These are phyloP conservation scores for Dicrurus megarhynchus DNA, from an alignment of 2,113 vertebrate species.

Conservation along the genomic window DNA sequence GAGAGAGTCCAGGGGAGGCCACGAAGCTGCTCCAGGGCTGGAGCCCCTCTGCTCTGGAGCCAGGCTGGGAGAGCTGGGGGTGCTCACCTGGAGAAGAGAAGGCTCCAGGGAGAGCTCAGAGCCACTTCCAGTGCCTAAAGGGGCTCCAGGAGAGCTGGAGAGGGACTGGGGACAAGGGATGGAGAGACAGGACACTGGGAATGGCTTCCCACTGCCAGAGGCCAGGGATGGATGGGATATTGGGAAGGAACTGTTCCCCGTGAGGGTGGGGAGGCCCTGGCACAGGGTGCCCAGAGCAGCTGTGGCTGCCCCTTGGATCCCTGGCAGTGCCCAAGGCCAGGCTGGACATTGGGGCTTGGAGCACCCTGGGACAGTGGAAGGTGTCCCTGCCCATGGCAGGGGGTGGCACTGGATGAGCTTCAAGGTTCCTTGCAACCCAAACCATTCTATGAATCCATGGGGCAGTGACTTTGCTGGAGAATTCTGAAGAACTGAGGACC, in stretches of 20 bases:
- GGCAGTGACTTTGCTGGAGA: not conserved
- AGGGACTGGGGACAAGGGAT: not conserved
- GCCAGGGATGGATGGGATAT: accelerated
- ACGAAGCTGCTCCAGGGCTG: accelerated
- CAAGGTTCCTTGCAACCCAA: not conserved
- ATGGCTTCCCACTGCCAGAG: not conserved
- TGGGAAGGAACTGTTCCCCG: accelerated
- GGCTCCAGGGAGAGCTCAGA: not conserved
- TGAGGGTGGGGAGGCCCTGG: accelerated
- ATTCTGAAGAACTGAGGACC: not conserved
- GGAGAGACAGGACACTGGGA: not conserved
- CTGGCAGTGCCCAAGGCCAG: not conserved
- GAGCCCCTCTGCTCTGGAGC: not conserved
- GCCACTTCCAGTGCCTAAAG: not conserved
- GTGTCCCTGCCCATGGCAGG: not conserved
- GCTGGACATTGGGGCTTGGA: not conserved
- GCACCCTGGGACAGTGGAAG: accelerated
- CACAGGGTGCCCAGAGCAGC: not conserved
- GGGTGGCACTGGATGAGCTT: not conserved
- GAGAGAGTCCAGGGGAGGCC: not conserved
- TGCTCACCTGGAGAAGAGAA: not conserved
- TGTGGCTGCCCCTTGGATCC: not conserved
- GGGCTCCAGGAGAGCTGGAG: not conserved
- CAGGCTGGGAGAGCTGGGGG: not conserved
- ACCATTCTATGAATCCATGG: not conserved